Conservation (phyloP, 2,888 invertebrate species). For the Drosophila melanocephala region DNA sequence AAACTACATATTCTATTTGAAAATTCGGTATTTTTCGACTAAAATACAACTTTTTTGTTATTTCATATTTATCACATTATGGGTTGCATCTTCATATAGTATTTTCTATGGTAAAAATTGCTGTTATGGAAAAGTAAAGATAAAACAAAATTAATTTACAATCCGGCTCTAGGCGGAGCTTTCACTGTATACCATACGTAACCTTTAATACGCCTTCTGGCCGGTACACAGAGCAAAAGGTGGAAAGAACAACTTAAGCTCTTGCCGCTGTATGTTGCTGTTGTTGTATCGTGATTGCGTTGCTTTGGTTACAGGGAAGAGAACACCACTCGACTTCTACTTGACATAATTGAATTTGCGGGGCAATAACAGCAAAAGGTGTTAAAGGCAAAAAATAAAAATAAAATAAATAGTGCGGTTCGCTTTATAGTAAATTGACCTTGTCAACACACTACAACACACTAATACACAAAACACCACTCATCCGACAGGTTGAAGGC, state of each 20-base stretch:
- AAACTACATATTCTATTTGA: not conserved
- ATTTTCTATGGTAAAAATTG: not conserved
- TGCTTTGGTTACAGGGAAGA: conserved; percentile 20
- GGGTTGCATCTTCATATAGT: too few relatives aligned
- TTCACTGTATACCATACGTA: conserved; percentile 30
- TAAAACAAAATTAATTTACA: not conserved
- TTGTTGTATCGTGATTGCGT: conserved; percentile 44
- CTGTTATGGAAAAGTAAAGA: not conserved
- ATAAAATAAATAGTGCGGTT: not conserved
- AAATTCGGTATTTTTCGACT: not conserved
- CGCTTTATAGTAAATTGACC: conserved; percentile 26
- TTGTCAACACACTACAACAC: conserved; percentile 6
- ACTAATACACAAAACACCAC: not conserved
- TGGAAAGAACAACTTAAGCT: conserved; percentile 66
- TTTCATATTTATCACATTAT: not conserved
- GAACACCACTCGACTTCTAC: not conserved
- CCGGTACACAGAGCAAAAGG: conserved; percentile 2
- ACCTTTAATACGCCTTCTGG: conserved; percentile 15
- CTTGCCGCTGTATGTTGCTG: conserved; percentile 24
- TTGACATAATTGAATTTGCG: conserved; percentile 68
- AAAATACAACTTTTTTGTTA: not conserved
- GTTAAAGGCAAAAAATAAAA: conserved; percentile 2
- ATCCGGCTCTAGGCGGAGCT: not conserved
- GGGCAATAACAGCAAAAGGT: conserved; percentile 12
- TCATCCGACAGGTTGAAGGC: conserved; percentile 46